Conservation (phyloP, 2,113 vertebrate genomes). For the Mystacornis crossleyi region DNA sequence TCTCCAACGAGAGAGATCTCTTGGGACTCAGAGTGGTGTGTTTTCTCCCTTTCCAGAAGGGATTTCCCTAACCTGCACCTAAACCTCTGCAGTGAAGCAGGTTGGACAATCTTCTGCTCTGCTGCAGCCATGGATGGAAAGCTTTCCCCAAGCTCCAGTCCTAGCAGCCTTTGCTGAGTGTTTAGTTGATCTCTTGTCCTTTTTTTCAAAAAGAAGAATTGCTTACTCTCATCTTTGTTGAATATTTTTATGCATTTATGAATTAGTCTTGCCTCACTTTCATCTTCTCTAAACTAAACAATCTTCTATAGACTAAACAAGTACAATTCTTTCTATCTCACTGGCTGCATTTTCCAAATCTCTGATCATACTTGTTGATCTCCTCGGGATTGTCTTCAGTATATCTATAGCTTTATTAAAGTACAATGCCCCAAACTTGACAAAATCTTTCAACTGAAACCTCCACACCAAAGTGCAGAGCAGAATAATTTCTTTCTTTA, state of each 20-base stretch:
- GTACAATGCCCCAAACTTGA: neutral
- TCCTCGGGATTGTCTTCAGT: neutral
- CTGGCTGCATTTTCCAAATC: neutral
- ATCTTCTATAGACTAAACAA: constrained; percentile 32
- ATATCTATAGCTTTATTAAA: neutral
- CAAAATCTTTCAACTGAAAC: neutral
- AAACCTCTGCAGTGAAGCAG: neutral
- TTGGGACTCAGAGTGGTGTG: neutral
- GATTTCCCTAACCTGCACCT: neutral
- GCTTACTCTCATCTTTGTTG: neutral
- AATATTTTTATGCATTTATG: neutral
- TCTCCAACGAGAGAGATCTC: neutral
- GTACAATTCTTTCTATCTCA: neutral
- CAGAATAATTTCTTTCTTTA: neutral
- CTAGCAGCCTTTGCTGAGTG: neutral
- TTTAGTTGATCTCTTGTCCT: neutral
- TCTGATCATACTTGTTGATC: neutral
- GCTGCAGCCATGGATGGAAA: rapidly evolving
- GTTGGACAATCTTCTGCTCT: neutral
- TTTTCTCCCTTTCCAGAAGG: neutral
- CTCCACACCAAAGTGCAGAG: neutral
- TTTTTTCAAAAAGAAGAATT: neutral
- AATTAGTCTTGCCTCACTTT: neutral
- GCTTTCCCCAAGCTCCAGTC: neutral
- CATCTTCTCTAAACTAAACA: neutral